Conservation (phyloP, 2,113 vertebrate species). For the Crotalus helleri region DNA sequence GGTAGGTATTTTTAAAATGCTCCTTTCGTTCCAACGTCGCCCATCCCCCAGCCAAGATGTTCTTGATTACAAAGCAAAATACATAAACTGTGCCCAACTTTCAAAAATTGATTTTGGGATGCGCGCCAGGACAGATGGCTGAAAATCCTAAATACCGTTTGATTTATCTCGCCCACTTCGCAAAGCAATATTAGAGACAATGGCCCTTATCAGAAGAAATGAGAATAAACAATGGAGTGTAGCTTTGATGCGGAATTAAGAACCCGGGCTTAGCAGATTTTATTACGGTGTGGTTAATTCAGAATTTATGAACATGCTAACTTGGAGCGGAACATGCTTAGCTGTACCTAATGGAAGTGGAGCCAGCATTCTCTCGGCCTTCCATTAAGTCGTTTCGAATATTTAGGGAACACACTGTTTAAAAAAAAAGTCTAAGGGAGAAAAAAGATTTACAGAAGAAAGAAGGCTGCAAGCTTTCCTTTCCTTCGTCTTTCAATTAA, state of each 20-base stretch:
- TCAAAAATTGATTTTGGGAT: conserved; percentile 72
- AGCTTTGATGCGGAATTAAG: conserved; percentile 71
- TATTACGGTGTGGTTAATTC: conserved; percentile 71
- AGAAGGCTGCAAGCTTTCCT: neutral
- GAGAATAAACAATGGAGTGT: conserved; percentile 72
- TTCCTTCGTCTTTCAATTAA: neutral
- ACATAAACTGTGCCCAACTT: conserved; percentile 69
- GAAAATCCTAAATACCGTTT: conserved; percentile 73
- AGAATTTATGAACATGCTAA: conserved; percentile 54
- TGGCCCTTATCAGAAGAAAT: conserved; percentile 77
- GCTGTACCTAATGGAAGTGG: conserved; percentile 30
- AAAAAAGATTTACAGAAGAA: neutral
- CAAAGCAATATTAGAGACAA: conserved; percentile 75
- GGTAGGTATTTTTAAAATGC: conserved; percentile 13
- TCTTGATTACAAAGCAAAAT: conserved; percentile 62
- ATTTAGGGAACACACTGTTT: neutral
- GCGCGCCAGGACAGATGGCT: conserved; percentile 76
- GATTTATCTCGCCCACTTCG: conserved; percentile 79
- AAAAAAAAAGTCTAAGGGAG: neutral
- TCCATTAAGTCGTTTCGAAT: neutral
- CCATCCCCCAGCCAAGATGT: conserved; percentile 26
- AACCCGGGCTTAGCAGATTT: conserved; percentile 68
- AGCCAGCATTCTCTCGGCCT: conserved; percentile 27
- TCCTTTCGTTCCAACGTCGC: neutral
- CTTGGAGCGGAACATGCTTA: conserved; percentile 57